Evolutionary conservation across 2,113 vertebrate genomes (phyloP).

Genomic region (Thinocorus orbignyianus): DNA sequence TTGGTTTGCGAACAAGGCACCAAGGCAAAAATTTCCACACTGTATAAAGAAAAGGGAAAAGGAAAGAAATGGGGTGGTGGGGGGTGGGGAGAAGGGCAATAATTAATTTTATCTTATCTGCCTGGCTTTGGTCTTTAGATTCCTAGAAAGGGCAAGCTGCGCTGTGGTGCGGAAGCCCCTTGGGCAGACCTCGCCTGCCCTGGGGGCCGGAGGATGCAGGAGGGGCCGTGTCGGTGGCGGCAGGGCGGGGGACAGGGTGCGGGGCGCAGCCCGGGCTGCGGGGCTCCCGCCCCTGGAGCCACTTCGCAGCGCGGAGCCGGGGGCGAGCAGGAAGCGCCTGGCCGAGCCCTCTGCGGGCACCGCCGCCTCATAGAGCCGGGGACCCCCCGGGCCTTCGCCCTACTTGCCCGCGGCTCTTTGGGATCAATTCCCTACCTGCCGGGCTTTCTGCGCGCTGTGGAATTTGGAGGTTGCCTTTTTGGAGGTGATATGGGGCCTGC

Average conservation of each 20-base stretch:
- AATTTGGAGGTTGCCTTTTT: neutral
- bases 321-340: neutral
- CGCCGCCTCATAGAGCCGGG: neutral
- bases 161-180: neutral
- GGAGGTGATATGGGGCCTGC: neutral
- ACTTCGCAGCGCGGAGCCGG: neutral
- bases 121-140: neutral
- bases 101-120: neutral
- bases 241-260: neutral
- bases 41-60: neutral
- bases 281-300: neutral
- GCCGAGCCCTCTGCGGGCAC: neutral
- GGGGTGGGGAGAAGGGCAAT: too few relatives aligned
- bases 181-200: neutral
- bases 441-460: neutral
- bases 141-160: neutral
- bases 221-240: neutral
- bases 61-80: too few relatives aligned
- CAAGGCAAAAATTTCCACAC: neutral
- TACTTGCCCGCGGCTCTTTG: neutral
- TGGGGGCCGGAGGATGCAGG: neutral
- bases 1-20: neutral
- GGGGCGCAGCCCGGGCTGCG: constrained; percentile 1
- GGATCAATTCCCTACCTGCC: neutral
- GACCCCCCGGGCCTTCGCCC: neutral